Evolutionary conservation across 2,888 invertebrate genomes (phyloP), one percentile per base, ranked within the genome.

Genomic region (Mythimna albipuncta): DNA sequence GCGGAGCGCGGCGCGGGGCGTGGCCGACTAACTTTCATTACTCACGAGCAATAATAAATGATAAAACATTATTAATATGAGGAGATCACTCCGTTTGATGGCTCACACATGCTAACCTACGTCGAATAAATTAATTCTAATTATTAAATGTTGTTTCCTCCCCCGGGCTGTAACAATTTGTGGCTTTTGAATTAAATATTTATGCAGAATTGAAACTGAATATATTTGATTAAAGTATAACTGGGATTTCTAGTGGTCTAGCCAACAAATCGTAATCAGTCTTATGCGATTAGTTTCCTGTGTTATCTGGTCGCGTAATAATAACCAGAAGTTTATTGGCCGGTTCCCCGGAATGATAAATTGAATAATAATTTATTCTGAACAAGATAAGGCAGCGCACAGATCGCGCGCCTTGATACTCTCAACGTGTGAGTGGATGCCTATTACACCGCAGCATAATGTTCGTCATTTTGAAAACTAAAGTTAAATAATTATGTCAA

Each of bases 31-130:
- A 95, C 93, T 95, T 95, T 95, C 96, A 96, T 96, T 96, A 96
- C 96, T 96, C 96, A 95, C 89, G 88, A 89, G 90, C 91, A 89
- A 92, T 96, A 95, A 96, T 95, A 96, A 96, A 96, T 96, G 95
- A 96, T 96, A 96, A 96, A 94, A 95, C 95, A 96, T 96, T 96
- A 96, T 96, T 96, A 96, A 96, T 96, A 94, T 91, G 91, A 89
- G 87, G 92, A 92, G 94, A 95, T 95, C 94, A 93, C 89, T 89
- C 90, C 91, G 89, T 92, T 89, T 93, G 94, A 95, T 93, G 94
- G 91, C 92, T 90, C 92, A 90, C 91, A 91, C 89, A 90, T 88
- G 91, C 93, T 94, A 93, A 94, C 93, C 90, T 89, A 89, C 88
- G 88, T 89, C 89, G 92, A 92, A 94, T 94, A 94, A 95, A 95